A percentile compares a stretch with the other conserved stretches of the same genome.
Evolutionary conservation across 2,113 vertebrate species (phyloP).

Genomic region (Actenoides lindsayi): DNA sequence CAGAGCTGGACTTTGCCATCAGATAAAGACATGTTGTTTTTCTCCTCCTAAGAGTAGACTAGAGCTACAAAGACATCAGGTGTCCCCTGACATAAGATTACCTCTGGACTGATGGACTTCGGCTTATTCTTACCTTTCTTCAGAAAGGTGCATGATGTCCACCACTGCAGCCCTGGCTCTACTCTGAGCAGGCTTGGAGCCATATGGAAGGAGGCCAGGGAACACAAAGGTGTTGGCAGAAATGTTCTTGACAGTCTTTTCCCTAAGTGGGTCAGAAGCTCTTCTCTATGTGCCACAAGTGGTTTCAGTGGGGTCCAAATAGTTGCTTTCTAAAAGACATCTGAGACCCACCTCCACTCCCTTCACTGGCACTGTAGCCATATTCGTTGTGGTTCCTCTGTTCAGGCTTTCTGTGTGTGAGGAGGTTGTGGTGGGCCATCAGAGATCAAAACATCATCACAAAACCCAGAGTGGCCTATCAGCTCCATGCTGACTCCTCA

Average conservation of each 20-base stretch:
- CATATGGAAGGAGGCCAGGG: neutral
- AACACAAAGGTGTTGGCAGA: neutral
- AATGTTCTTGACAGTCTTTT: neutral
- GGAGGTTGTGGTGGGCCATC: neutral
- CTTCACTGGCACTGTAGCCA: fast-evolving
- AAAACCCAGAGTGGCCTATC: neutral
- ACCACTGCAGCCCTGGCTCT: neutral
- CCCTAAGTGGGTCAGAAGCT: neutral
- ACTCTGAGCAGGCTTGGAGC: neutral
- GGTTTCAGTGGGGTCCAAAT: neutral
- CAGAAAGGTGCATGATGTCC: neutral
- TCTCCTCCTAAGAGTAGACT: neutral
- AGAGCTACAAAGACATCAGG: neutral
- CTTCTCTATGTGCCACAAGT: neutral
- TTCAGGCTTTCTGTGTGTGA: neutral
- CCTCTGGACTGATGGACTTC: neutral
- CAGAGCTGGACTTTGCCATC: neutral
- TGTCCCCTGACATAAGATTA: neutral
- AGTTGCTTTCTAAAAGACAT: neutral
- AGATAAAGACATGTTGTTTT: neutral
- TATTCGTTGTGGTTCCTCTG: neutral
- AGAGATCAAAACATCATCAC: neutral
- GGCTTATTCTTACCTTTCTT: neutral
- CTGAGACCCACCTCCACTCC: neutral
- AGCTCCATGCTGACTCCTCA: neutral